Evolutionary conservation across 2,797 vertebrate genomes (phyloP).

Genomic region (Hoplostethus atlanticus): DNA sequence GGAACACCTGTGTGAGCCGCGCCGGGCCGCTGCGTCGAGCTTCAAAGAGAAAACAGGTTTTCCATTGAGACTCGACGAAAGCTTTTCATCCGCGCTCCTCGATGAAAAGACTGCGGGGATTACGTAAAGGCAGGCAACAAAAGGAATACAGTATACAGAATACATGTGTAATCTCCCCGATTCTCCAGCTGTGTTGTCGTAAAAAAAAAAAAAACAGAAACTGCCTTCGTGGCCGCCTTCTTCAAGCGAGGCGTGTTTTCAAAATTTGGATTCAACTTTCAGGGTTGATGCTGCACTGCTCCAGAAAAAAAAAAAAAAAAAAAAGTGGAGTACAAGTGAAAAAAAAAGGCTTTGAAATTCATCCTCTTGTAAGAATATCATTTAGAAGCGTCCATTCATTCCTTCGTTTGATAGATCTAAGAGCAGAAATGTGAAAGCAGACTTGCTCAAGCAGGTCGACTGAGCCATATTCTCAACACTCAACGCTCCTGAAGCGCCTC

Average conservation of each 20-base stretch:
- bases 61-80: slow-evolving; percentile 63
- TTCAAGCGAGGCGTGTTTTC: slow-evolving; percentile 15
- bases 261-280: slow-evolving; percentile 38
- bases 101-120: slow-evolving; percentile 68
- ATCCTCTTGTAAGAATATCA: slow-evolving; percentile 26
- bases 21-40: slow-evolving; percentile 41
- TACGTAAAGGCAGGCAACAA: slow-evolving; percentile 75
- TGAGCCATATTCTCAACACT: slow-evolving; percentile 24
- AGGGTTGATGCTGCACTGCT: slow-evolving; percentile 15
- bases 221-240: slow-evolving; percentile 45
- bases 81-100: slow-evolving; percentile 67
- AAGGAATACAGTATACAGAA: slow-evolving; percentile 56
- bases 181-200: slow-evolving; percentile 64
- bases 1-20: slow-evolving; percentile 68
- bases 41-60: slow-evolving; percentile 68
- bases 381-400: slow-evolving; percentile 34
- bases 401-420: slow-evolving; percentile 33
- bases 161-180: slow-evolving; percentile 62
- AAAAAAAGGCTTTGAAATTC: slow-evolving; percentile 20
- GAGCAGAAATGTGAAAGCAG: slow-evolving; percentile 23
- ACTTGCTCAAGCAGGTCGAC: slow-evolving; percentile 5
- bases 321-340: neutral
- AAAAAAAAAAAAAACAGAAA: slow-evolving; percentile 7
- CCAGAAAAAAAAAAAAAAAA: neutral
- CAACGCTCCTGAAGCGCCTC: neutral